Evolutionary conservation across 1,140 invertebrate species (phyloP), one percentile per base, ranked within the genome.

Genomic region (Drosophila kurseongensis): DNA sequence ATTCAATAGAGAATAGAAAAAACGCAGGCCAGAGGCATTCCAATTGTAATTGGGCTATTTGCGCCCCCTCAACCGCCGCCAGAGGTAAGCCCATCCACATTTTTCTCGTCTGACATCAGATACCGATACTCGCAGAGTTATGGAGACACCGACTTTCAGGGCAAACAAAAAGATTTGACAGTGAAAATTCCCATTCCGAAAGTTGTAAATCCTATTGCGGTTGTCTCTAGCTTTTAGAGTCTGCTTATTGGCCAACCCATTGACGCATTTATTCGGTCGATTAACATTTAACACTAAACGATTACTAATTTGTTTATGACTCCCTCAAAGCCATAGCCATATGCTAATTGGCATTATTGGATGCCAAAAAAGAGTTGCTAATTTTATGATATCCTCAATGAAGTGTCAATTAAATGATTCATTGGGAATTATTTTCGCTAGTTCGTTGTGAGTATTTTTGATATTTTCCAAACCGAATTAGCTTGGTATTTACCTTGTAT

Each of bases 341-440:
- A 59, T 69, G 75, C 74, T 77, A 77, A 77, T 77, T 77, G n/a
- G 13, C 36, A 14, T 35, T 41, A 54, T 77, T 41, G 67, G 40
- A 23, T 40, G 16, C 29, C 16, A 55, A 61, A 63, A 63, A 54
- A 55, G 35, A 36, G 68, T 71, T 52, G 68, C 44, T 72, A 72
- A 72, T 71, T 72, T 71, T 57, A 41, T 71, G 54, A 50, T 58
- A 27, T 35, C 44, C 66, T 32, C 66, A 58, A 71, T 58, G 52
- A 58, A 58, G 52, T 71, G 68, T 18, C 50, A 71, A 71, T 71
- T 71, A 58, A 58, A 44, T 58, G 66, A 72, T 18, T 71, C 66
- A 71, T 29, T 58, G 45, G 4, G 9, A 1, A 7, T 54, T 18
- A 40, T 41, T 66, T 66, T 41, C 6, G 35, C 3, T 14, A n/a